Percentiles rank a stretch among this genome's conserved stretches.
Conservation (phyloP, 2,888 invertebrate species). For the Elysia crispata region DNA sequence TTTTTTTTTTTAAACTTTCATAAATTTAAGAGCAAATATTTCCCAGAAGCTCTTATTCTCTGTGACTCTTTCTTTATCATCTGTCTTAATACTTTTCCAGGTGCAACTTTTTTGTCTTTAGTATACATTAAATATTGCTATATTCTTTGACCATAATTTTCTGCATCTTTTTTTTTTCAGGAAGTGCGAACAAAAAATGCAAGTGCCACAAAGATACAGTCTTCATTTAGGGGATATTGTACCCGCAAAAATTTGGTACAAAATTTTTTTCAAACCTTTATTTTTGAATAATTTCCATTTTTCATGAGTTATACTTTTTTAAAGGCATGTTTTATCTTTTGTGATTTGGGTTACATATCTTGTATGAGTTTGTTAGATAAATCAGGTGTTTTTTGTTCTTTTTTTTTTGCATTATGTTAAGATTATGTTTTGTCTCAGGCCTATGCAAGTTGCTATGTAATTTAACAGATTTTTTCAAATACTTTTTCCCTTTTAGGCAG, state of each 20-base stretch:
- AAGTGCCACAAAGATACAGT: constrained; percentile 88
- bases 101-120: no score
- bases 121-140: no score
- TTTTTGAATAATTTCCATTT: background rate
- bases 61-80: no score
- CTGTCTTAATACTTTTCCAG: no score
- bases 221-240: constrained; percentile 67
- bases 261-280: background rate
- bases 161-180: constrained; percentile 74
- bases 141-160: no score
- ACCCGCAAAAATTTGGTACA: constrained; percentile 68
- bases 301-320: background rate
- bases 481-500: constrained; percentile 79
- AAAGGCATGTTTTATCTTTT: background rate
- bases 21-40: no score
- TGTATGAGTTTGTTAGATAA: background rate
- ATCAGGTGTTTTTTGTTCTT: background rate
- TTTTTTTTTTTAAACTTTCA: no score
- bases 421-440: no score
- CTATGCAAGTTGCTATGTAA: background rate
- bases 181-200: constrained; percentile 86
- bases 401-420: background rate
- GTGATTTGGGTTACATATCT: background rate
- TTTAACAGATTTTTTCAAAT: constrained; percentile 78
- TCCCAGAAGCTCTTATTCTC: no score